phyloP scores from a whole-genome alignment of 1,140 invertebrate genomes.

The Acromyrmex heyeri region DNA sequence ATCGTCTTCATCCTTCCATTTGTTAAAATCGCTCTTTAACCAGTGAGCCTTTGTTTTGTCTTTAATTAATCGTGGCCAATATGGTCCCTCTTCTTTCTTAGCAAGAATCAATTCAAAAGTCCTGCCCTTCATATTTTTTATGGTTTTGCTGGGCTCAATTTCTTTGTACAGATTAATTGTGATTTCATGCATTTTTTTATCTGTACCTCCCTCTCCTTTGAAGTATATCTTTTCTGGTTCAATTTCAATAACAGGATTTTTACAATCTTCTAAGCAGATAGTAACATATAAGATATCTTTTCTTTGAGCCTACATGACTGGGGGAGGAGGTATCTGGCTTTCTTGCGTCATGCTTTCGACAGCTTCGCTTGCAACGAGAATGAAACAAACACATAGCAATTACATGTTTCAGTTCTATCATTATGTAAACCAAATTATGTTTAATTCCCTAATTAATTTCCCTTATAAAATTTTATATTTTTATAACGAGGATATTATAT shows the following conservation, averaged over 20 bases:
- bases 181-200: constrained; percentile 94
- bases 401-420: too few relatives aligned
- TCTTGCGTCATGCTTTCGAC: too few relatives aligned
- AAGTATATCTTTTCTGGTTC: constrained; percentile 94
- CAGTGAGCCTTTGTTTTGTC: constrained; percentile 97
- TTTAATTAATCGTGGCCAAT: constrained; percentile 95
- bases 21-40: constrained; percentile 98
- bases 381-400: too few relatives aligned
- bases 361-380: too few relatives aligned
- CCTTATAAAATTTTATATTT: too few relatives aligned
- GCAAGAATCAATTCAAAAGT: constrained; percentile 88
- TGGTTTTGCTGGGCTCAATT: constrained; percentile 93
- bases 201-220: constrained; percentile 94
- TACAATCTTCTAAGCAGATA: constrained; percentile 95
- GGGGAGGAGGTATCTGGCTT: constrained; percentile 89
- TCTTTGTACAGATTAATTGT: constrained; percentile 93
- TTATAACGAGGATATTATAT: too few relatives aligned
- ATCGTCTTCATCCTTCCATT: constrained; percentile 98
- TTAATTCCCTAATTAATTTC: too few relatives aligned
- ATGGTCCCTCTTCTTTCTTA: constrained; percentile 92
- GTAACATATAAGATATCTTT: constrained; percentile 93
- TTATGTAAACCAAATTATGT: too few relatives aligned
- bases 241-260: constrained; percentile 94
- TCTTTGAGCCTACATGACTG: constrained; percentile 97
- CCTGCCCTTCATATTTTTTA: constrained; percentile 88